phyloP scores from a whole-genome alignment of 2,888 invertebrate species.

The Zelleria hepariella region DNA sequence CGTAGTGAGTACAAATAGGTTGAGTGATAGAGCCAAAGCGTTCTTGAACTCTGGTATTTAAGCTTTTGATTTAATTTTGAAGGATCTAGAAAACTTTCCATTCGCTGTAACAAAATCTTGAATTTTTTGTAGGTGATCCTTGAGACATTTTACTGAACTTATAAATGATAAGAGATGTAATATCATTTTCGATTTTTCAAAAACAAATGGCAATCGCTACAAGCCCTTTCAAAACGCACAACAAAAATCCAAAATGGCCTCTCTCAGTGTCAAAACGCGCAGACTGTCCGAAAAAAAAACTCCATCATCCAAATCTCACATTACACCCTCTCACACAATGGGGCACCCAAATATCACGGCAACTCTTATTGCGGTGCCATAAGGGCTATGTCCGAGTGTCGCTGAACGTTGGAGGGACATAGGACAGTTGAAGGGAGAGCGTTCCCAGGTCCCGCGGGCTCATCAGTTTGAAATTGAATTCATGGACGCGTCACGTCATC shows the following conservation, averaged over 20 bases:
- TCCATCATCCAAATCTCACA: background rate
- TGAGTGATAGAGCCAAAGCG: no score
- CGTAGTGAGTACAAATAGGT: no score
- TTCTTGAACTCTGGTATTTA: no score
- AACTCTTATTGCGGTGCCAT: no score
- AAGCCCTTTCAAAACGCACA: no score
- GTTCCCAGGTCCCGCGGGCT: slow-evolving; percentile 11
- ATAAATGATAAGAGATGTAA: no score
- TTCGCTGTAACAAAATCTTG: no score
- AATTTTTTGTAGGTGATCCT: no score
- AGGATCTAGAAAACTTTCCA: no score
- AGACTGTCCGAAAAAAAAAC: background rate
- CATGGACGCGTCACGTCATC: slow-evolving; percentile 43
- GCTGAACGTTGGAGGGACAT: background rate
- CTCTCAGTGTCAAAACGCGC: background rate
- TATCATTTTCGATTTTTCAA: background rate
- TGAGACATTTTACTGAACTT: no score
- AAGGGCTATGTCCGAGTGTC: background rate
- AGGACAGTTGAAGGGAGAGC: background rate
- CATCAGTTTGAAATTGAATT: slow-evolving; percentile 33
- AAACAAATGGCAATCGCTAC: background rate
- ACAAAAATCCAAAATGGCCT: background rate
- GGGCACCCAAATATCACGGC: background rate
- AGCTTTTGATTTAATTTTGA: no score
- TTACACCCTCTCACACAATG: background rate